Conservation (phyloP, 2,888 invertebrate genomes). For the Nephrocerus scutellatus region DNA sequence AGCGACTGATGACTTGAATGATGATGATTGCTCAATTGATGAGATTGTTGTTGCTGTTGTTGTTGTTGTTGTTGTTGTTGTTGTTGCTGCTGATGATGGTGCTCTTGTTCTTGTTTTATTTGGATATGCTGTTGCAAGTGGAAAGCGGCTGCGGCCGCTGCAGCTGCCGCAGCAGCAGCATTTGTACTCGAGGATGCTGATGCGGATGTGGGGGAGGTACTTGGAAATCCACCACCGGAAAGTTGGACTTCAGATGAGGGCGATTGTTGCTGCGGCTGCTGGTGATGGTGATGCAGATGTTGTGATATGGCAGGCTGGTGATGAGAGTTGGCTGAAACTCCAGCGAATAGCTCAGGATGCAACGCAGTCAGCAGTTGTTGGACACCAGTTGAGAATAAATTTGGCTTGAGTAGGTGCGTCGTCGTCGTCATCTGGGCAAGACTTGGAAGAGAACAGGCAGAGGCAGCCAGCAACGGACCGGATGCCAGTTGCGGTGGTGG, state of each 20-base stretch:
- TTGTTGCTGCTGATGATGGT: constrained; percentile 42
- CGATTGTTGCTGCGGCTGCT: constrained; percentile 23
- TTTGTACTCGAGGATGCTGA: constrained; percentile 28
- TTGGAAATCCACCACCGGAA: constrained; percentile 34
- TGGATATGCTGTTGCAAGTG: constrained; percentile 41
- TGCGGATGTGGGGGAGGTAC: constrained; percentile 31
- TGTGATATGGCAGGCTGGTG: constrained; percentile 54
- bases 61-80: constrained; percentile 53
- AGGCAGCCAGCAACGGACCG: constrained; percentile 41
- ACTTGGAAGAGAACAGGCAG: constrained; percentile 47
- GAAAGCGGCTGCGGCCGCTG: constrained; percentile 37
- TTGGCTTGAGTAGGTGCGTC: constrained; percentile 66
- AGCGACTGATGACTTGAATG: constrained; percentile 21
- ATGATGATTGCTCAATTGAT: constrained; percentile 32
- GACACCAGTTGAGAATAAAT: constrained; percentile 65
- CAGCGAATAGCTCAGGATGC: constrained; percentile 59
- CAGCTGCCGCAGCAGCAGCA: constrained; percentile 29
- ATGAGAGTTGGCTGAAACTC: constrained; percentile 46
- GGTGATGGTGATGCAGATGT: constrained; percentile 51
- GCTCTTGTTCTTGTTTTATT: constrained; percentile 41
- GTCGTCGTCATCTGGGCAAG: constrained; percentile 53
- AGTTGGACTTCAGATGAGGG: constrained; percentile 17
- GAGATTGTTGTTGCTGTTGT: constrained; percentile 35
- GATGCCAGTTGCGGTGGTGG: constrained; percentile 46
- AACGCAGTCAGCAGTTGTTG: constrained; percentile 70